phyloP scores from a whole-genome alignment of 2,113 vertebrate species.

The Plecotus auritus region DNA sequence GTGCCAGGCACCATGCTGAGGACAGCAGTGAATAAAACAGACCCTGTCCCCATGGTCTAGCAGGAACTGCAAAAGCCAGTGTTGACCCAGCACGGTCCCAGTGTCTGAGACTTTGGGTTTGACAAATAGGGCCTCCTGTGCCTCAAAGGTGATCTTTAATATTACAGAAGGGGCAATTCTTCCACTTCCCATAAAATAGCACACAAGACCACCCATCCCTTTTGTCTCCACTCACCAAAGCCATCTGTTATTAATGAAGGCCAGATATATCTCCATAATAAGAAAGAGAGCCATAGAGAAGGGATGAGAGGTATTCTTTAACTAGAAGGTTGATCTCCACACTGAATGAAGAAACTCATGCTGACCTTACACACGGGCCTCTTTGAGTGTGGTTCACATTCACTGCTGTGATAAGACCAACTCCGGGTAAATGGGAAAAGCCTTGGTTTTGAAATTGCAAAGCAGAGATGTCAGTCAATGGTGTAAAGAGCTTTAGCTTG shows the following conservation, averaged over 20 bases:
- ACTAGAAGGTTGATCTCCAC: neutral
- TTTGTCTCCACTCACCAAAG: neutral
- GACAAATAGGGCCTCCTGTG: neutral
- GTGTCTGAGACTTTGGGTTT: neutral
- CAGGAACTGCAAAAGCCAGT: neutral
- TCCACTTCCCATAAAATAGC: neutral
- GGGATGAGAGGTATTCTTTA: neutral
- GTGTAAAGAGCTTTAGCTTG: neutral
- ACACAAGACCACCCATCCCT: neutral
- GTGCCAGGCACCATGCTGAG: neutral
- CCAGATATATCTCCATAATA: neutral
- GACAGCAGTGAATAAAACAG: neutral
- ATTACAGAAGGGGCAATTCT: neutral
- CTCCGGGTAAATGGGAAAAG: neutral
- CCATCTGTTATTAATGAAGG: neutral
- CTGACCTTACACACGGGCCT: neutral
- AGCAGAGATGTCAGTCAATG: neutral
- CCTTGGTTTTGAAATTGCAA: neutral
- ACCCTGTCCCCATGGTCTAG: neutral
- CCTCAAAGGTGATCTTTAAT: neutral
- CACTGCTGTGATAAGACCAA: neutral
- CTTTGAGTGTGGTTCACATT: neutral
- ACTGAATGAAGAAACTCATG: neutral
- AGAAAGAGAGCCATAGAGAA: neutral
- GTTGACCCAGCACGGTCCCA: neutral